These are phyloP conservation scores for Nematostella vectensis DNA, from an alignment of 92 coral and sea anemone species.

Conservation along the genomic window DNA sequence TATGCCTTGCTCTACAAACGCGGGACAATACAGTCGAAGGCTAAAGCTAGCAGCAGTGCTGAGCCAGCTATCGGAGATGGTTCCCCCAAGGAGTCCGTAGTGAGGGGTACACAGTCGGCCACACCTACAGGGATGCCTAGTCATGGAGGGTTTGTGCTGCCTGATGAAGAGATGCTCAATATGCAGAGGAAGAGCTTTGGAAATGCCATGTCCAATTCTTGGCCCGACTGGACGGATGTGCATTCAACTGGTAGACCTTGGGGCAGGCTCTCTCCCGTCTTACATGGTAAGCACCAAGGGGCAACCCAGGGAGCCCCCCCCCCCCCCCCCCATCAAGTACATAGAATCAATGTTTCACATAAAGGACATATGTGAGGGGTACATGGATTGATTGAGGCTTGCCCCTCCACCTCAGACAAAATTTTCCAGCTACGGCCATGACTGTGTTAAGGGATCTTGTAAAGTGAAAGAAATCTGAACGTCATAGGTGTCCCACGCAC, in stretches of 20 bases:
- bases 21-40: conserved; percentile 60
- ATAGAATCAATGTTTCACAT: no score
- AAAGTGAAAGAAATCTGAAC: no score
- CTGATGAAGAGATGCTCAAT: conserved; percentile 50
- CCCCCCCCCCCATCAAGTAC: background rate
- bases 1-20: conserved; percentile 78
- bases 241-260: conserved; percentile 52
- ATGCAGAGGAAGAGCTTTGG: conserved; percentile 49
- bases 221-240: conserved; percentile 88
- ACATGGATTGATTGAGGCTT: no score
- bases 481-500: no score
- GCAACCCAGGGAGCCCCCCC: background rate
- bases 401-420: no score
- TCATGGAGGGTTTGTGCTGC: conserved; percentile 37
- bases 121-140: conserved; percentile 59
- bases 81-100: conserved; percentile 44
- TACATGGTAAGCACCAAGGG: conserved; percentile 51
- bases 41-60: conserved; percentile 70
- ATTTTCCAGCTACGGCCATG: no score
- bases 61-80: conserved; percentile 63
- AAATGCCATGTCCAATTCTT: conserved; percentile 60
- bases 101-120: conserved; percentile 62
- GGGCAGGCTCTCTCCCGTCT: conserved; percentile 77
- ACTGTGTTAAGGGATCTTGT: no score
- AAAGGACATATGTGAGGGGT: no score